phyloP scores from a whole-genome alignment of 1,140 invertebrate genomes.

The Nephila pilipes region DNA sequence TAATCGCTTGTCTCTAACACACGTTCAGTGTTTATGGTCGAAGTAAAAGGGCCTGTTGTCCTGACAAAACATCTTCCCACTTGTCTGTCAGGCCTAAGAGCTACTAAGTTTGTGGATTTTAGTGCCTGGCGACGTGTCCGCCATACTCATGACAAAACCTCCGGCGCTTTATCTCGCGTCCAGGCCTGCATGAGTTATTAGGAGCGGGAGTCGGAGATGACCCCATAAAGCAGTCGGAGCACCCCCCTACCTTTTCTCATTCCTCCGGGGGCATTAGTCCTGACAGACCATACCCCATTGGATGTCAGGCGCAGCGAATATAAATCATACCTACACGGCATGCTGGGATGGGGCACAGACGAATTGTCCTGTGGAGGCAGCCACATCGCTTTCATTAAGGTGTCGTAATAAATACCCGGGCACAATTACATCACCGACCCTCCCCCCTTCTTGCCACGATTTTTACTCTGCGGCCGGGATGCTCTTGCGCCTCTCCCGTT shows the following conservation, averaged over 20 bases:
- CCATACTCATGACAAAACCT: conserved; percentile 60
- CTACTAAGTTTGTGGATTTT: conserved; percentile 52
- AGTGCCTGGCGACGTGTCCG: conserved; percentile 44
- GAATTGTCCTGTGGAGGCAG: conserved; percentile 68
- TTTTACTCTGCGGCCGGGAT: conserved; percentile 53
- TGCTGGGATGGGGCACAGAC: conserved; percentile 37
- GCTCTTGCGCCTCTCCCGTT: conserved; percentile 67
- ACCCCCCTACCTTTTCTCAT: conserved; percentile 9
- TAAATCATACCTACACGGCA: conserved; percentile 71
- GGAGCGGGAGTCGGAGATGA: conserved; percentile 68
- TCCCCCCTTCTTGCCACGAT: background rate
- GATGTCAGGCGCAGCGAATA: conserved; percentile 53
- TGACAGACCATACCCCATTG: conserved; percentile 65
- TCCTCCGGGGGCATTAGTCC: conserved; percentile 45
- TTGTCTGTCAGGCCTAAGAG: conserved; percentile 22
- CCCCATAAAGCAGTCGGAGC: conserved; percentile 70
- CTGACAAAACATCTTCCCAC: conserved; percentile 24
- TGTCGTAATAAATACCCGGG: conserved; percentile 77
- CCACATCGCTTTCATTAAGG: conserved; percentile 77
- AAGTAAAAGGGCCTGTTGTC: background rate
- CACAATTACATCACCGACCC: conserved; percentile 74
- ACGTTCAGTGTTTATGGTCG: conserved; percentile 22
- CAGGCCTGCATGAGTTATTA: conserved; percentile 64
- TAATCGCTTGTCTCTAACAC: background rate
- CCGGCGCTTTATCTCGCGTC: conserved; percentile 58